These are phyloP conservation scores for Phoxinus dragarum DNA, from an alignment of 2,797 vertebrate genomes.

Conservation along the genomic window DNA sequence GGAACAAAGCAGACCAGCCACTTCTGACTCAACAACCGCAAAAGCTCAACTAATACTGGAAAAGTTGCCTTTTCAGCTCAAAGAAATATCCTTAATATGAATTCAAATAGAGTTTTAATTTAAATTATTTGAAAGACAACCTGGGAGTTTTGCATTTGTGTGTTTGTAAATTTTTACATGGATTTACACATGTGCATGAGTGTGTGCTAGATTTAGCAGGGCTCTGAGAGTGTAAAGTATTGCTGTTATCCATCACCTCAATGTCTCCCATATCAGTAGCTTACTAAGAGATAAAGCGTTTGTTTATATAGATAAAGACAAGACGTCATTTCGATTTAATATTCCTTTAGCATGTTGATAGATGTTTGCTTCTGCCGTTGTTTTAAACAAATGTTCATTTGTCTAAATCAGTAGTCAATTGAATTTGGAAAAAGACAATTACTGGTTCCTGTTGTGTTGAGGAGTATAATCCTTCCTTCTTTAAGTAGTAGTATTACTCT, in stretches of 20 bases:
- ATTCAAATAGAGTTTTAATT: background rate
- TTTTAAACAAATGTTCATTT: constrained; percentile 64
- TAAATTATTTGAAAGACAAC: background rate
- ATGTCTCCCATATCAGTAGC: constrained; percentile 8
- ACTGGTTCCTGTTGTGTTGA: constrained; percentile 68
- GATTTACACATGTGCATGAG: background rate
- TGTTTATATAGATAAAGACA: constrained; percentile 47
- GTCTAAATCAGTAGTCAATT: constrained; percentile 67
- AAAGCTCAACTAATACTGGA: constrained; percentile 12
- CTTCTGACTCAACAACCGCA: constrained; percentile 48
- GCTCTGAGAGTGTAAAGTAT: constrained; percentile 29
- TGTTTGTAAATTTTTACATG: background rate
- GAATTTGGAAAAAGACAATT: constrained; percentile 71
- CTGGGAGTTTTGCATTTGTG: background rate
- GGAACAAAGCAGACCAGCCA: constrained; percentile 42
- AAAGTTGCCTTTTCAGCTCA: background rate
- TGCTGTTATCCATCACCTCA: constrained; percentile 29
- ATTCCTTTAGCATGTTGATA: constrained; percentile 53
- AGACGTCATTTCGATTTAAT: constrained; percentile 57
- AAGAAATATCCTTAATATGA: background rate
- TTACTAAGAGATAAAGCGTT: constrained; percentile 19
- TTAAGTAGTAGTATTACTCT: constrained; percentile 49
- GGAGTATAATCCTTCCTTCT: constrained; percentile 42
- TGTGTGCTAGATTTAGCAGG: constrained; percentile 30
- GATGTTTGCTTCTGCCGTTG: constrained; percentile 44